phyloP scores from a whole-genome alignment of 2,113 vertebrate species.

The Toxotes chatareus region DNA sequence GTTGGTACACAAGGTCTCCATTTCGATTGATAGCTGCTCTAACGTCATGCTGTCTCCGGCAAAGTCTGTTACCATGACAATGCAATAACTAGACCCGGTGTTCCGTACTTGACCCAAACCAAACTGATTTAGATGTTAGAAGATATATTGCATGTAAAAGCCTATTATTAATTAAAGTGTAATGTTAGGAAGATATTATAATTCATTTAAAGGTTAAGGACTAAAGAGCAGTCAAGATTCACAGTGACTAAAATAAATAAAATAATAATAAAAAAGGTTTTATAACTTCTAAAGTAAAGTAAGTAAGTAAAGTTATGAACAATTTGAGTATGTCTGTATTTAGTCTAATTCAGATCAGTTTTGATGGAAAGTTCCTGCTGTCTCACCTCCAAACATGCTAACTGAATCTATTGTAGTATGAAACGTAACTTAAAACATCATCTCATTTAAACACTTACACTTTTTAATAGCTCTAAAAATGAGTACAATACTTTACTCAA shows the following conservation, averaged over 20 bases:
- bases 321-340: neutral
- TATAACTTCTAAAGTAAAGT: neutral
- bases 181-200: neutral
- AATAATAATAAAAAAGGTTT: too few relatives aligned
- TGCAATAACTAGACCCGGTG: slow-evolving; percentile 13
- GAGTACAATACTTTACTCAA: neutral
- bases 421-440: too few relatives aligned
- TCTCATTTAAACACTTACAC: neutral
- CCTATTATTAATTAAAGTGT: neutral
- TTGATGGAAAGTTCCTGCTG: neutral
- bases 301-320: too few relatives aligned
- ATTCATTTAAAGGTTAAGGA: neutral
- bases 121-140: neutral
- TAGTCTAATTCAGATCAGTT: neutral
- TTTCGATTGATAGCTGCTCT: slow-evolving; percentile 27
- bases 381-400: neutral
- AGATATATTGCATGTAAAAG: neutral
- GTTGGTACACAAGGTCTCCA: neutral
- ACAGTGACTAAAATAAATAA: neutral
- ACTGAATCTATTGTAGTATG: too few relatives aligned
- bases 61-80: slow-evolving; percentile 46
- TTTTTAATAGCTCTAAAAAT: neutral
- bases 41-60: slow-evolving; percentile 18
- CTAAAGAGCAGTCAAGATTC: neutral
- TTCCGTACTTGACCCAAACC: slow-evolving; percentile 1